Percentiles rank a stretch among this genome's conserved stretches.
These are phyloP conservation scores for Actinostola sp. DNA, from an alignment of 92 coral and sea anemone species.

Conservation along the genomic window DNA sequence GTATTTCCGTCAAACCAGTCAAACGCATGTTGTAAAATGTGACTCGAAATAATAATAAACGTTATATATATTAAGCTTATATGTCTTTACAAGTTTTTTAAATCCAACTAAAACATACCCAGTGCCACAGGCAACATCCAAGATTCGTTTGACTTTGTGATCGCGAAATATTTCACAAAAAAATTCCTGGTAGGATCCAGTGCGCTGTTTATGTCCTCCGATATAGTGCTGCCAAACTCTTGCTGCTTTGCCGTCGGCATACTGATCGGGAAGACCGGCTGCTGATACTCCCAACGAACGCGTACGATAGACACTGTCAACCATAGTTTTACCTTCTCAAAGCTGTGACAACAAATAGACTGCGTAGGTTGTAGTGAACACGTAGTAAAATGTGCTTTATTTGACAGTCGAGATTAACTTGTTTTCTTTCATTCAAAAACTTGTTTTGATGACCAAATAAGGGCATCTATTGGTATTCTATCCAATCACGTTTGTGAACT, in stretches of 20 bases:
- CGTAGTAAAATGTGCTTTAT: background rate
- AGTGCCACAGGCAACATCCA: constrained; percentile 98
- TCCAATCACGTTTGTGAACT: background rate
- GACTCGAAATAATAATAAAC: no score
- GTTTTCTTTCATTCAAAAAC: constrained; percentile 30
- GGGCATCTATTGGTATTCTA: constrained; percentile 26
- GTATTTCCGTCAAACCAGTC: no score
- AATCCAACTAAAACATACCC: constrained; percentile 64
- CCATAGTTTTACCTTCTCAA: constrained; percentile 33
- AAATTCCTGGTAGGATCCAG: constrained; percentile 86
- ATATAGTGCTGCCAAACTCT: constrained; percentile 98
- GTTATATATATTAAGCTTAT: no score
- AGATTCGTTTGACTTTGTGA: constrained; percentile 56
- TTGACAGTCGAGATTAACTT: background rate
- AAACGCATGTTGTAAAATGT: no score
- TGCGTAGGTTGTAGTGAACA: background rate
- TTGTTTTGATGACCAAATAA: constrained; percentile 61
- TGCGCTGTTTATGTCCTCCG: constrained; percentile 94
- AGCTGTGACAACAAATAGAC: background rate
- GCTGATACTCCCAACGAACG: constrained; percentile 94
- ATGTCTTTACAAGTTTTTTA: no score
- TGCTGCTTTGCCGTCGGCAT: constrained; percentile 99
- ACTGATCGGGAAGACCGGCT: constrained; percentile 96
- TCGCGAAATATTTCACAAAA: constrained; percentile 88
- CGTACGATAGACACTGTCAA: constrained; percentile 90